Conservation (phyloP, 2,888 invertebrate species). For the Luperina nickerlii region DNA sequence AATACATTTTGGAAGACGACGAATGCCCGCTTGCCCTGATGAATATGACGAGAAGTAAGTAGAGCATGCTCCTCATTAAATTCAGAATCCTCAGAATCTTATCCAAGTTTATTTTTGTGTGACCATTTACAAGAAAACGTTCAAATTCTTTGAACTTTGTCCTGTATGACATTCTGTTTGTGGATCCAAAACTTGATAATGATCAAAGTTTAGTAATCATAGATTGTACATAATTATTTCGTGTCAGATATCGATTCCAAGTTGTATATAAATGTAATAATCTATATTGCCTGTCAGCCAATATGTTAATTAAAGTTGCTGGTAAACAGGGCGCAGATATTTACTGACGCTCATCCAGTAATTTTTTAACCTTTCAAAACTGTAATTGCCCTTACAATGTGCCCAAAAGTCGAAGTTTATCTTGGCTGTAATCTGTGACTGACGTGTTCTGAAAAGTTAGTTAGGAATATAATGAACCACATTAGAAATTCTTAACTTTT, state of each 20-base stretch:
- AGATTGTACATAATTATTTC: background rate
- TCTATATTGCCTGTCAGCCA: background rate
- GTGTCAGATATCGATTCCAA: background rate
- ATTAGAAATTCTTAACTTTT: background rate
- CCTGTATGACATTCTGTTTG: background rate
- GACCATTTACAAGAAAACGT: background rate
- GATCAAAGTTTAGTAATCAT: slow-evolving; percentile 15
- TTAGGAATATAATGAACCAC: background rate
- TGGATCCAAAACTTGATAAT: slow-evolving; percentile 1
- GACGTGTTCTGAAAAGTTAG: background rate
- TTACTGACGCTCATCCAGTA: background rate
- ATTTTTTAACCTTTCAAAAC: slow-evolving; percentile 11
- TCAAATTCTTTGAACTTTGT: background rate
- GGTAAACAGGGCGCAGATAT: slow-evolving; percentile 4
- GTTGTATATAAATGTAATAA: slow-evolving; percentile 4
- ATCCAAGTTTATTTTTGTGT: background rate
- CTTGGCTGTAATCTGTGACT: background rate
- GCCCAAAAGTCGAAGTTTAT: background rate
- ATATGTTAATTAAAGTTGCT: slow-evolving; percentile 1
- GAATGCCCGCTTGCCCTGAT: slow-evolving; percentile 99
- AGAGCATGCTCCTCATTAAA: slow-evolving; percentile 45
- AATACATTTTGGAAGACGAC: slow-evolving; percentile 98
- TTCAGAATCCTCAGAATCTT: background rate
- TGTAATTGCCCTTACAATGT: slow-evolving; percentile 11
- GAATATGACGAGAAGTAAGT: slow-evolving; percentile 96